phyloP scores from a whole-genome alignment of 2,113 vertebrate genomes.

The Dascyllus trimaculatus region DNA sequence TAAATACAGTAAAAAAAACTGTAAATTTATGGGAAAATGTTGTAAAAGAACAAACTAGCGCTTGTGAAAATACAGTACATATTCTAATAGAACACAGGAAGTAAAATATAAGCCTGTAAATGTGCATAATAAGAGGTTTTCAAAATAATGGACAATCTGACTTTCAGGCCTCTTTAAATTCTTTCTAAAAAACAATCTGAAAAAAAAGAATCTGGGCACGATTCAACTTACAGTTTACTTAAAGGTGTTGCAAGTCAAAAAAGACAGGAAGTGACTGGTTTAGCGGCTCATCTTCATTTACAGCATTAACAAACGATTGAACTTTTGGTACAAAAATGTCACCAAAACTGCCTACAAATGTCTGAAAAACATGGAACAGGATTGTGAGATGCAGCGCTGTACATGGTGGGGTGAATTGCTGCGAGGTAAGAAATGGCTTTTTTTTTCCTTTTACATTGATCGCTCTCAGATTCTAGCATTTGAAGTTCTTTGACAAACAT shows the following conservation, averaged over 20 bases:
- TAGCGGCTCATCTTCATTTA: not conserved
- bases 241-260: not conserved
- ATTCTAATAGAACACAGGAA: too few species aligned
- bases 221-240: not conserved
- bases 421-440: not conserved
- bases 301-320: constrained; percentile 5
- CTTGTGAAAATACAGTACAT: too few species aligned
- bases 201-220: not conserved
- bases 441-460: not conserved
- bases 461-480: not conserved
- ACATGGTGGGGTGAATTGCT: not conserved
- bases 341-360: not conserved
- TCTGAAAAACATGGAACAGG: not conserved
- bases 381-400: not conserved
- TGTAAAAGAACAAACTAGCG: too few species aligned
- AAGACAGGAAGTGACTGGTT: not conserved
- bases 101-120: too few species aligned
- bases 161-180: not conserved
- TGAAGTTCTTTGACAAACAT: constrained; percentile 12
- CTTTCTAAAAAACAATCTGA: not conserved
- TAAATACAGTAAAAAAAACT: too few species aligned
- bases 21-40: too few species aligned
- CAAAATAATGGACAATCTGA: too few species aligned
- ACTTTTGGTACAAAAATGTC: not conserved
- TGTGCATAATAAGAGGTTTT: too few species aligned